Evolutionary conservation across 2,888 invertebrate genomes (phyloP), one percentile per base, ranked within the genome.

Genomic region (Ophion ellenae): DNA sequence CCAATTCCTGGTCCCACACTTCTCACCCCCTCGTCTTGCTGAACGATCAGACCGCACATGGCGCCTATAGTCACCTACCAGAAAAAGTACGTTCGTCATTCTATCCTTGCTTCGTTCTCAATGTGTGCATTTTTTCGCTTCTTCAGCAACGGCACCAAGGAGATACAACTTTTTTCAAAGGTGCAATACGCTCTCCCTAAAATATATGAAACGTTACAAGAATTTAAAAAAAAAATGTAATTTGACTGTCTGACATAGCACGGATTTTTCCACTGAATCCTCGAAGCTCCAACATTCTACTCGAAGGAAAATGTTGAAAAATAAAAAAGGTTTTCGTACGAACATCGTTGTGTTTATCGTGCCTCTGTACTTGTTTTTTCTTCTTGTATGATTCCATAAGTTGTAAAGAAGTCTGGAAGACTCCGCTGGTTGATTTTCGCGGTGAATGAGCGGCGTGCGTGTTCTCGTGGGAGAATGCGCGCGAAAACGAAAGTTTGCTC

Each of bases 401-500:
- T 85, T 74, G 47, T 66, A 75, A 73, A 61, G 78, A 82, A 53
- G 20, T 79, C 66, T 59, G n/a, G 70, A 59, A 47, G 36, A 78
- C 73, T 47, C 70, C 17, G 63, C 20, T 57, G 32, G 59, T 32
- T 75, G 40, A 36, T 9, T 61, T 53, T 80, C 20, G n/a, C 63
- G 36, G 63, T 61, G 73, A 69, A 66, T 57, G 24, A 74, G 45
- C 59, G 59, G 17, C 57, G 64, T 78, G 40, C 77, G 71, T 47
- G 70, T 57, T 81, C 70, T 57, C 74, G 61, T 6, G 79, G 69
- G 85, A 85, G 63, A 74, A 6, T 69, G 73, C 74, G 74, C 59
- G 79, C 66, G 75, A 66, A 77, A 79, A 82, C 75, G 71, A 82
- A 79, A 79, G 76, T 82, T 82, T 81, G 66, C 82, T 82, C 75